Evolutionary conservation across 2,888 invertebrate species (phyloP).

Genomic region (Leucozona laternaria): DNA sequence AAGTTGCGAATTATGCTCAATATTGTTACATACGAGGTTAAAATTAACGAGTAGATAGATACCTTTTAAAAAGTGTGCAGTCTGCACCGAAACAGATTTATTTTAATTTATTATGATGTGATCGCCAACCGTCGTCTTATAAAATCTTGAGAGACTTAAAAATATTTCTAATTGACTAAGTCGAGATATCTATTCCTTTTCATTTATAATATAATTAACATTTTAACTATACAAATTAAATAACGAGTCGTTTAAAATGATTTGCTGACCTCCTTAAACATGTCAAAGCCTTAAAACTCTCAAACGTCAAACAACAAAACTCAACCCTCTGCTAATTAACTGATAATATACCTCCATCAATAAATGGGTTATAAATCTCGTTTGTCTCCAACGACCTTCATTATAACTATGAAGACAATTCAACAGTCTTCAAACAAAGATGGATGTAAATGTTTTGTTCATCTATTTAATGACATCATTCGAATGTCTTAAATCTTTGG

Average conservation of each 20-base stretch:
- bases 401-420: neutral
- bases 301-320: neutral
- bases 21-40: too few relatives aligned
- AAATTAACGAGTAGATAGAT: too few relatives aligned
- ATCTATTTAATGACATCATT: constrained; percentile 56
- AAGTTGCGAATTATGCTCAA: too few relatives aligned
- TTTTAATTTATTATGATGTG: too few relatives aligned
- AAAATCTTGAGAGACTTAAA: too few relatives aligned
- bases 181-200: too few relatives aligned
- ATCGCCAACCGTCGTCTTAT: too few relatives aligned
- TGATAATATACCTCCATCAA: constrained; percentile 14
- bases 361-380: constrained; percentile 11
- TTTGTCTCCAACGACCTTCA: constrained; percentile 1
- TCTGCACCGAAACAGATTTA: too few relatives aligned
- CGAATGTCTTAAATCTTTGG: constrained; percentile 42
- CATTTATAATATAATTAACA: neutral
- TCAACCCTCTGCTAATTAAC: constrained; percentile 3
- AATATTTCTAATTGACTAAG: too few relatives aligned
- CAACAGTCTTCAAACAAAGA: neutral
- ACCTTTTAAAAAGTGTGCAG: too few relatives aligned
- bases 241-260: neutral
- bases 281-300: neutral
- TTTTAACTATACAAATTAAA: neutral
- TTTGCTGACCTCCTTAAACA: neutral
- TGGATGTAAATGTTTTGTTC: constrained; percentile 40